Base-by-base conservation (phyloP, 2,113 vertebrate species). In the Poecilia latipinna region DNA sequence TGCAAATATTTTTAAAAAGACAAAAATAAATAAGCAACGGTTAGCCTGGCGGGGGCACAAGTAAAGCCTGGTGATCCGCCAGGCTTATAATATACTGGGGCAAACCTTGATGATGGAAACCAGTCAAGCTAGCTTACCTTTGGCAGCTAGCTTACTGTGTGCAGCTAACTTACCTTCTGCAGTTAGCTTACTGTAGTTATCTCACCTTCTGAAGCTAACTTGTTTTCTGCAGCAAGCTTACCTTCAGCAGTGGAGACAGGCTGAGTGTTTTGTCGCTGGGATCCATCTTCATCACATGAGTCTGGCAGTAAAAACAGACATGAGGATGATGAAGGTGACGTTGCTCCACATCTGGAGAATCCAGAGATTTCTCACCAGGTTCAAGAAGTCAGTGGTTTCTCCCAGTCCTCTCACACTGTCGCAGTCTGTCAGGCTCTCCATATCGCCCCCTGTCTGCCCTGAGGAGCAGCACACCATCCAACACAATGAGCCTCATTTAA, bases 381-480 rank as follows among this genome's bases (percentile, higher is more conserved):
- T 99, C 88, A 99, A 91, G 82, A 96, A 73, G 72, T 95, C 93
- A 0, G 90, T 87, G 76, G 96, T 97, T 79, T 97, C 94, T 81
- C 96, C 96, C 71, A 98, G 93, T 68, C 93, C 95, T 92, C 90
- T 93, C 8, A 94, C 90, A 71, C 91, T 94, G 87, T 95, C 96
- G 33, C 84, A 89, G 90, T 93, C 92, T 17, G 95, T 96, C 88
- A 93, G 87, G 82, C 93, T 94, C 70, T 93, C 92, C 63, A 89
- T 88, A 66, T 80, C 80, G n/a, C 65, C 82, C 24, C 32, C 65
- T 61, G 74, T 17, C 80, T 75, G 82, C 64, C 84, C 95, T 95
- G 89, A 82, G 74, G 60, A 62, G 35, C 57, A 70, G 6, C 4
- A 63, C 24, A 67, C 7, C 17, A 13, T 28, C 3, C n/a, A 13